phyloP scores from a whole-genome alignment of 1,140 invertebrate genomes.

The Diorhabda elongata region DNA sequence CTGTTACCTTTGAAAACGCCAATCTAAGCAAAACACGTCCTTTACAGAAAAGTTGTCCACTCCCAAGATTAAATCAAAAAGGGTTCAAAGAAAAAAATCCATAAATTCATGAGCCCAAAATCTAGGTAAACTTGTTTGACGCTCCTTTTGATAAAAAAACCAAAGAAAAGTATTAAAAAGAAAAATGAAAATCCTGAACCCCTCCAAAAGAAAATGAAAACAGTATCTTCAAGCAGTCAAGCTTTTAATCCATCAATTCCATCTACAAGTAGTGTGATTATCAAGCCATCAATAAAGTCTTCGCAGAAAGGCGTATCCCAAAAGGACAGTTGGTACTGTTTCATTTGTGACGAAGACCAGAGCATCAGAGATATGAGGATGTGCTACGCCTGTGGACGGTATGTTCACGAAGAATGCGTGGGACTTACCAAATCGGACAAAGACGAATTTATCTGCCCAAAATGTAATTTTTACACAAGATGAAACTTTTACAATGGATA shows the following conservation, averaged over 20 bases:
- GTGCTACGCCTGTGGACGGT: background rate
- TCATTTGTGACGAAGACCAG: constrained; percentile 5
- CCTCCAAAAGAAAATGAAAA: background rate
- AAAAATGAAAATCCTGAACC: background rate
- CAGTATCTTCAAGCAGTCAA: background rate
- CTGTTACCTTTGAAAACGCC: background rate
- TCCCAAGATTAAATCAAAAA: background rate
- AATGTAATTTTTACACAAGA: background rate
- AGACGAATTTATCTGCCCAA: background rate
- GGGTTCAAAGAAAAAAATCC: background rate
- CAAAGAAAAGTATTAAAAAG: background rate
- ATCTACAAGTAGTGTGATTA: background rate
- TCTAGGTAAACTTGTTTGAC: background rate
- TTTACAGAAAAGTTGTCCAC: background rate
- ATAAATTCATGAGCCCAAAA: background rate
- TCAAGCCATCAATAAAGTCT: background rate
- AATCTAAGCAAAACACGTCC: background rate
- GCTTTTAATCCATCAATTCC: background rate
- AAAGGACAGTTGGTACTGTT: background rate
- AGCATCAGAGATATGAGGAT: background rate
- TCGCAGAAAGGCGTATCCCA: background rate
- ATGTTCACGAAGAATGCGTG: too few species aligned
- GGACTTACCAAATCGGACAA: background rate
- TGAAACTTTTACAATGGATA: background rate
- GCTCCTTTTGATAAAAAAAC: background rate